Evolutionary conservation across 2,888 invertebrate genomes (phyloP).

Genomic region (Mechanitis messenoides): DNA sequence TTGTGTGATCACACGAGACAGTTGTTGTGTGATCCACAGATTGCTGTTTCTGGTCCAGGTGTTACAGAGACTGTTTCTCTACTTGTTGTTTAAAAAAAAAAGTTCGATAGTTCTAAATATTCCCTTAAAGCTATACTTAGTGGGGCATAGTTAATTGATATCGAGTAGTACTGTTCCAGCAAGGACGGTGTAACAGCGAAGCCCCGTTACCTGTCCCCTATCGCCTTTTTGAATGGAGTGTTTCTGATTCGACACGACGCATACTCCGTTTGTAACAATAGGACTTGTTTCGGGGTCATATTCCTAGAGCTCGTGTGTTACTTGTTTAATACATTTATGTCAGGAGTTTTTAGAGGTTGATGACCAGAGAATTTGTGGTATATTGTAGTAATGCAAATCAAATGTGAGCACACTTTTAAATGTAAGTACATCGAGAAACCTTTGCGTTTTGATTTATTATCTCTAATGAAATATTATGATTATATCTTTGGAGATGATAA

Average conservation of each 20-base stretch:
- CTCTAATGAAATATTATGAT: too few species aligned
- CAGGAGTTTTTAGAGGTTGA: slow-evolving; percentile 56
- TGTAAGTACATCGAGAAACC: too few species aligned
- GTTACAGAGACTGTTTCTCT: too few species aligned
- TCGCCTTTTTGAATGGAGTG: slow-evolving; percentile 65
- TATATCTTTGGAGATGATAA: too few species aligned
- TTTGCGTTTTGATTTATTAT: too few species aligned
- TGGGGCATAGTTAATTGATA: slow-evolving; percentile 26
- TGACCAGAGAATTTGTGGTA: slow-evolving; percentile 36
- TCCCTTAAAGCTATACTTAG: background rate
- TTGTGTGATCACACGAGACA: too few species aligned
- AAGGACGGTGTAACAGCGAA: slow-evolving; percentile 37
- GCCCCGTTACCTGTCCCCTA: slow-evolving; percentile 66
- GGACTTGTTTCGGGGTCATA: slow-evolving; percentile 63
- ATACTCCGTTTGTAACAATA: slow-evolving; percentile 62
- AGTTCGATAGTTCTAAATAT: too few species aligned
- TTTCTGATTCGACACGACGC: slow-evolving; percentile 69
- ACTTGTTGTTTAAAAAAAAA: too few species aligned
- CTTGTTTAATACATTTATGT: slow-evolving; percentile 62
- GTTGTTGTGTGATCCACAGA: too few species aligned
- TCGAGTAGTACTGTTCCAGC: slow-evolving; percentile 43
- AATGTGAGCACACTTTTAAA: too few species aligned
- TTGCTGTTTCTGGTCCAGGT: too few species aligned
- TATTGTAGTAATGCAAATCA: too few species aligned
- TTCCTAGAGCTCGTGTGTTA: slow-evolving; percentile 52